Base-by-base conservation (phyloP, 2,113 vertebrate genomes). In the Marmota monax region DNA sequence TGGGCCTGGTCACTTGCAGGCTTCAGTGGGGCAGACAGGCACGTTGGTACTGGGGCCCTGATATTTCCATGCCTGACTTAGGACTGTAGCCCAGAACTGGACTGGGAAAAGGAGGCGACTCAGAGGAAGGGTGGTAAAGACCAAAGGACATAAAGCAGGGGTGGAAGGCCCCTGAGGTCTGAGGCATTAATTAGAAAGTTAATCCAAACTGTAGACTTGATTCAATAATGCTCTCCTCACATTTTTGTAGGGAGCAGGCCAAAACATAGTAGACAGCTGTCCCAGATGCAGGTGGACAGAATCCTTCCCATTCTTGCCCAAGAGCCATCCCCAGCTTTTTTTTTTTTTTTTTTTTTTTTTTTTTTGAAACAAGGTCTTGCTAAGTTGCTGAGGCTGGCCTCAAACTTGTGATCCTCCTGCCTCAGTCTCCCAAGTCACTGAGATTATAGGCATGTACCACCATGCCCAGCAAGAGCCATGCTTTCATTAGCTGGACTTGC, bases 51-150 rank as follows among this genome's bases (percentile, higher is more conserved):
- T 7, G 5, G 5, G 3, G 13, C 22, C 45, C 42, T 42, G 39
- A 1, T 16, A 18, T 48, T 76, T 37, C 61, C 48, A 20, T 25
- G 34, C 23, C 73, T 23, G 34, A 61, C 61, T 94, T 61, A 42
- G 88, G 37, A 56, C 48, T 70, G 34, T 73, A 99, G 99, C 73
- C 91, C 98, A 20, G 88, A 69, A 29, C 97, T 98, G 87, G 97
- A 98, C 16, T 93, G 98, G 67, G 61, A 94, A 45, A 69, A 65
- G 97, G 97, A 74, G 29, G 97, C 85, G 58, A 98, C 97, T 79
- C 97, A 97, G 95, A 98, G 32, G 16, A 37, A 39, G 69, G 48
- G 63, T 48, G 5, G 0, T 3, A 51, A 73, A 22, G 5, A 3
- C 17, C 13, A n/a, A 16, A 42, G 51, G 65, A 5, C 0, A 8